Evolutionary conservation across 2,797 vertebrate species (phyloP), one percentile per base, ranked within the genome.

Genomic region (Clamator glandarius): DNA sequence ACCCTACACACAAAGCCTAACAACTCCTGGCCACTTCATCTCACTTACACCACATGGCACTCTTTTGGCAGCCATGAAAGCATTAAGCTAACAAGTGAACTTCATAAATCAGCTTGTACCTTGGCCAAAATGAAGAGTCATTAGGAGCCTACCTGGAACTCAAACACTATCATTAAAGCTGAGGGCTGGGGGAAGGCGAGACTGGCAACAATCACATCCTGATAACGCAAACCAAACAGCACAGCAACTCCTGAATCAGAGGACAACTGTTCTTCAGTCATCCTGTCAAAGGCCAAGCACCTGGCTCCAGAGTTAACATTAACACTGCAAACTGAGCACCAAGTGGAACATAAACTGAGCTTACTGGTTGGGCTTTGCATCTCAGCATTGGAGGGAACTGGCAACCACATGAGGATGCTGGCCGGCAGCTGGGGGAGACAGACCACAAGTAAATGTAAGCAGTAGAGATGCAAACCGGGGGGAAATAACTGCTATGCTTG

Each of bases 31-130:
- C 55, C 75, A 42, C 84, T 92, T 86, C 78, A 66, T 62, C 87
- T 93, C 84, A 74, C 82, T 89, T 44, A 66, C 11, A 50, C 18
- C 46, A 20, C 9, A 3, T 0, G 83, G 48, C 68, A 29, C 35
- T 78, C 87, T 59, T 55, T 12, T 75, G 78, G 87, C 82, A 94
- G 69, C 73, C 66, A 62, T 36, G 89, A 89, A 92, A 77, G 52
- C 84, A 69, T 83, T 81, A 80, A 33, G 58, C 82, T 91, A 87
- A 91, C 76, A 92, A 93, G 63, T 11, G 8, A 75, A 50, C 41
- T 92, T 70, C 78, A 93, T 93, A 83, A 74, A 90, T 89, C 81
- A 48, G 80, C 74, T 61, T 84, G 57, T 25, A 58, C n/a, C 61
- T 6, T 5, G 13, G 70, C 58, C 82, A 87, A 63, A 87, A 79